Evolutionary conservation across 1,140 invertebrate species (phyloP).

Genomic region (Trichogramma pretiosum): DNA sequence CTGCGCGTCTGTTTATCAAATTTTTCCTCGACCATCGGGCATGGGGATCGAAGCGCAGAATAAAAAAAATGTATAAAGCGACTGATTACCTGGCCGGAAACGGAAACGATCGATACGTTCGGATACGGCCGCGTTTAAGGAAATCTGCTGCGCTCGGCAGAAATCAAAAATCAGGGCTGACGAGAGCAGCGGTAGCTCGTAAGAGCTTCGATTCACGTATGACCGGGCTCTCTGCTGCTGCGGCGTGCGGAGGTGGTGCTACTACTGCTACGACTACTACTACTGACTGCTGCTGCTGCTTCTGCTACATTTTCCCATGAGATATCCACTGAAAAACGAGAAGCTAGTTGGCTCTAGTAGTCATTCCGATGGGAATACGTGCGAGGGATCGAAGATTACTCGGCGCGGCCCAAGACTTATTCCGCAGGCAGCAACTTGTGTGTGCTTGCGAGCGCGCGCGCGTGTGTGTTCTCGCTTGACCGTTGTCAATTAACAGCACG

Average conservation of each 20-base stretch:
- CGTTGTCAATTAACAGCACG: too few relatives aligned
- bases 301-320: too few relatives aligned
- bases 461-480: too few relatives aligned
- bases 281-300: too few relatives aligned
- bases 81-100: conserved; percentile 29
- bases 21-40: neutral
- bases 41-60: too few relatives aligned
- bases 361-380: conserved; percentile 34
- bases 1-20: neutral
- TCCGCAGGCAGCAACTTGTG: too few relatives aligned
- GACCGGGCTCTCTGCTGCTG: conserved; percentile 2
- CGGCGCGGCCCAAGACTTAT: too few relatives aligned
- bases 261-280: neutral
- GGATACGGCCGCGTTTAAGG: neutral
- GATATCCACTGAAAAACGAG: too few relatives aligned
- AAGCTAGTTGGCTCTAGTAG: neutral
- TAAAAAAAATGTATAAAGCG: too few relatives aligned
- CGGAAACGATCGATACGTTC: conserved; percentile 17
- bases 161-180: conserved; percentile 4
- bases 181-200: neutral
- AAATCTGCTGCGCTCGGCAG: neutral
- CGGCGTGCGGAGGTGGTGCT: conserved; percentile 18
- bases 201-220: conserved; percentile 1
- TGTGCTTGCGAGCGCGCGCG: too few relatives aligned
- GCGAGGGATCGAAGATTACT: conserved; percentile 34